These are phyloP conservation scores for Anguilla japonica DNA, from an alignment of 2,113 vertebrate species.

Conservation along the genomic window DNA sequence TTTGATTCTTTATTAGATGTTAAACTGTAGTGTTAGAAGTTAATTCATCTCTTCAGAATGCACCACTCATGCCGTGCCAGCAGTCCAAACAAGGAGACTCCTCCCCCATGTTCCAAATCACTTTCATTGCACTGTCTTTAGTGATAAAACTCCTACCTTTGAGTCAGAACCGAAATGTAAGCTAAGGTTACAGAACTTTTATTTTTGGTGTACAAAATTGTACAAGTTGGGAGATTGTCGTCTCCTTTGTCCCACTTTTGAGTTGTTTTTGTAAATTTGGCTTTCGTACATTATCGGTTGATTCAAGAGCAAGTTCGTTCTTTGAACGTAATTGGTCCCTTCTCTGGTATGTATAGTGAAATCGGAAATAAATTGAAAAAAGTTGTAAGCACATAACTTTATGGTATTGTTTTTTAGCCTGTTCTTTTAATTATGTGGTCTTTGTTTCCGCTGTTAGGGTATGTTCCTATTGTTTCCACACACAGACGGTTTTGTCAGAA, in stretches of 20 bases:
- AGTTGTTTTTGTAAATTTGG: background rate
- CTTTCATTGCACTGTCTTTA: background rate
- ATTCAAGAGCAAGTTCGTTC: background rate
- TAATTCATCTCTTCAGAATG: background rate
- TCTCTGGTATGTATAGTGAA: constrained; percentile 7
- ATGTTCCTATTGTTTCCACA: constrained; percentile 1
- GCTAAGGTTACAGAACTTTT: background rate
- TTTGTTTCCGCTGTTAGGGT: constrained; percentile 21
- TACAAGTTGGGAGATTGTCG: background rate
- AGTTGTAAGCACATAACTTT: constrained; percentile 18
- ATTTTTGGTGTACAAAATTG: background rate
- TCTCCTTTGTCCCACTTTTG: background rate
- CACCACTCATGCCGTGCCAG: background rate
- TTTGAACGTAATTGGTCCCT: background rate
- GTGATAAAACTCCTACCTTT: background rate
- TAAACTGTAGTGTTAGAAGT: background rate
- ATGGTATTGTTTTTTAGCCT: constrained; percentile 15
- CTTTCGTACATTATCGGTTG: background rate
- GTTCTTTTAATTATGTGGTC: constrained; percentile 25
- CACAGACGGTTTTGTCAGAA: background rate
- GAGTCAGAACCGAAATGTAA: background rate
- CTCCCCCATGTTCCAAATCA: background rate
- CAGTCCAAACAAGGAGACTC: background rate
- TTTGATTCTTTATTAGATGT: constrained; percentile 20
- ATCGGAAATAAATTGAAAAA: constrained; percentile 2